A percentile compares a stretch with the other conserved stretches of the same genome.
phyloP scores from a whole-genome alignment of 2,797 vertebrate species.

The Phrynocephalus vlangalii region DNA sequence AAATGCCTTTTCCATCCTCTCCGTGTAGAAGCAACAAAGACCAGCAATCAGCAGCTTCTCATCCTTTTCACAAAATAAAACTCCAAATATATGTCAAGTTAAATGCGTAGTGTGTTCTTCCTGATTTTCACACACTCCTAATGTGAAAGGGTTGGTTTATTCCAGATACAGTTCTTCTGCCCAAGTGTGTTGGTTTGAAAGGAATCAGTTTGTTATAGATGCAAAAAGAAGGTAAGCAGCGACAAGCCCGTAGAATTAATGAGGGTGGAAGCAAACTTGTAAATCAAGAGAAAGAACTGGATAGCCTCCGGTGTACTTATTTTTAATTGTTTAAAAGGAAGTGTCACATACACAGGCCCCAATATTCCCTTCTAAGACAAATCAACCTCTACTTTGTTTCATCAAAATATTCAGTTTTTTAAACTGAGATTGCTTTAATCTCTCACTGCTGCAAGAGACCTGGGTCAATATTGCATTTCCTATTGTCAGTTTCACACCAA shows the following conservation, averaged over 20 bases:
- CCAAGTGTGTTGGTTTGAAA: background rate
- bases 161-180: background rate
- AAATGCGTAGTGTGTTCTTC: background rate
- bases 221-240: too few species aligned
- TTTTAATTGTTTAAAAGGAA: too few species aligned
- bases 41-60: background rate
- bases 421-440: background rate
- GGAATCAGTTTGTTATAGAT: too few species aligned
- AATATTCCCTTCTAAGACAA: too few species aligned
- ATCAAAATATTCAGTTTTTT: too few species aligned
- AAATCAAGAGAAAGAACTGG: too few species aligned
- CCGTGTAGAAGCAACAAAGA: background rate
- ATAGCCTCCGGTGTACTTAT: too few species aligned
- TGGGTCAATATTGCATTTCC: background rate
- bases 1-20: slow-evolving; percentile 17
- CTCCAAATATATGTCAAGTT: background rate
- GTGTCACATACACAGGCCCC: too few species aligned
- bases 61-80: background rate
- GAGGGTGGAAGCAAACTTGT: too few species aligned
- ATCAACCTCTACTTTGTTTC: too few species aligned
- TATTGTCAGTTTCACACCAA: background rate
- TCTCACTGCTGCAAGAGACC: background rate
- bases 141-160: background rate
- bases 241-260: too few species aligned
- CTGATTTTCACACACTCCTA: background rate